A percentile compares a stretch with the other conserved stretches of the same genome.
Evolutionary conservation across 1,140 invertebrate species (phyloP).

Genomic region (Achatina immaculata): DNA sequence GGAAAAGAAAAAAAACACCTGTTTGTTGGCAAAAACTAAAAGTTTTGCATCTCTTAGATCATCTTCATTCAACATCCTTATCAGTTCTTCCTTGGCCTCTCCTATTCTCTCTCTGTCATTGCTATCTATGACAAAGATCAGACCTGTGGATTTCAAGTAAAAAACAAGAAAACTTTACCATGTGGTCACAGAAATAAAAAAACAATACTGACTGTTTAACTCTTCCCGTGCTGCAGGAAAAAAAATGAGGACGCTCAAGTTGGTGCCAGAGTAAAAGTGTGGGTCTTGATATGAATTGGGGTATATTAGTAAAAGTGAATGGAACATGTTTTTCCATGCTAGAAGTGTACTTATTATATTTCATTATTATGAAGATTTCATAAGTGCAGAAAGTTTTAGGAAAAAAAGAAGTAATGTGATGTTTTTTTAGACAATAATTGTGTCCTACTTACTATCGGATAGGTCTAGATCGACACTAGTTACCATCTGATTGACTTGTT

Average conservation of each 20-base stretch:
- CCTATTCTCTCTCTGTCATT: slow-evolving; percentile 94
- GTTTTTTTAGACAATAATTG: too few relatives aligned
- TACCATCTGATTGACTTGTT: too few relatives aligned
- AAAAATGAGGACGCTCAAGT: not conserved
- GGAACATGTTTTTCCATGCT: not conserved
- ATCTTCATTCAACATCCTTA: slow-evolving; percentile 95
- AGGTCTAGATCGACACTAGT: too few relatives aligned
- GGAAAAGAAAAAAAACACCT: too few relatives aligned
- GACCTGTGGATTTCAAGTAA: slow-evolving; percentile 75
- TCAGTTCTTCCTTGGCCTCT: slow-evolving; percentile 93
- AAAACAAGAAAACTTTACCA: slow-evolving; percentile 22
- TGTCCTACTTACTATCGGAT: too few relatives aligned
- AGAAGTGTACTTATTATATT: too few relatives aligned
- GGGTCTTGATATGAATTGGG: not conserved
- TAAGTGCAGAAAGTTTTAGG: too few relatives aligned
- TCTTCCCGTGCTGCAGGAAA: not conserved
- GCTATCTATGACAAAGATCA: slow-evolving; percentile 98
- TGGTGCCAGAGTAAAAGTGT: not conserved
- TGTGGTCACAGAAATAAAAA: not conserved
- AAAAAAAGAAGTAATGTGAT: too few relatives aligned
- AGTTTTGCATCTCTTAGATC: slow-evolving; percentile 96
- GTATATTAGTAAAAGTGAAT: too few relatives aligned
- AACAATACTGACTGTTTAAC: not conserved
- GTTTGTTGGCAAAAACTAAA: slow-evolving; percentile 99
- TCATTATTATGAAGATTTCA: too few relatives aligned